phyloP scores from a whole-genome alignment of 2,888 invertebrate genomes.

The Oxystoma pomonae region DNA sequence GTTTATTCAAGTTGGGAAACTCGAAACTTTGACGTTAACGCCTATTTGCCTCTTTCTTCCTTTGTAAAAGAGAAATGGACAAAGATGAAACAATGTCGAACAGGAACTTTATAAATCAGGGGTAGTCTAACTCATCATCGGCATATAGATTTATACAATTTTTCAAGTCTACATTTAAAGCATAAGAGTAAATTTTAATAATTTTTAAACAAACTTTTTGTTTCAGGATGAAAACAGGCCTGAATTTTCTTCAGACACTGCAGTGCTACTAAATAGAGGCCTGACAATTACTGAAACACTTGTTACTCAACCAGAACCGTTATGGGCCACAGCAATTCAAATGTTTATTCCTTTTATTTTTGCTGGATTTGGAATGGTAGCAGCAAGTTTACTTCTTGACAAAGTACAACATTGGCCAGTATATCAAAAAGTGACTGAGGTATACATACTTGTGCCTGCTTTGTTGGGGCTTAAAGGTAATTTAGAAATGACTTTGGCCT shows the following conservation, averaged over 20 bases:
- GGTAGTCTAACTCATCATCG: no score
- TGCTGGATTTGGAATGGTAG: slow-evolving; percentile 89
- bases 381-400: slow-evolving; percentile 81
- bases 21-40: no score
- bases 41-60: no score
- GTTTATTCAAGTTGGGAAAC: no score
- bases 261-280: slow-evolving; percentile 31
- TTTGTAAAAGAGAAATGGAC: no score
- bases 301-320: slow-evolving; percentile 35
- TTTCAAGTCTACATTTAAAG: no score
- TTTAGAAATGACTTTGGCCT: slow-evolving; percentile 92
- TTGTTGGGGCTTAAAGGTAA: slow-evolving; percentile 89
- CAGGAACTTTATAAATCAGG: no score
- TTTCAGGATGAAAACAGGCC: slow-evolving; percentile 20
- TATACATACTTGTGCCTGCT: slow-evolving; percentile 87
- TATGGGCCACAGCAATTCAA: slow-evolving; percentile 69
- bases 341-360: slow-evolving; percentile 81
- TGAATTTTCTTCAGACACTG: slow-evolving; percentile 34
- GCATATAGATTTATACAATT: no score
- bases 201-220: no score
- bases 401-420: slow-evolving; percentile 87
- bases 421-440: slow-evolving; percentile 76
- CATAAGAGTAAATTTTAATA: no score
- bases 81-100: no score
- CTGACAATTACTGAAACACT: slow-evolving; percentile 25